Base-by-base conservation (phyloP, 2,888 invertebrate genomes). In the Oscheius sp. region DNA sequence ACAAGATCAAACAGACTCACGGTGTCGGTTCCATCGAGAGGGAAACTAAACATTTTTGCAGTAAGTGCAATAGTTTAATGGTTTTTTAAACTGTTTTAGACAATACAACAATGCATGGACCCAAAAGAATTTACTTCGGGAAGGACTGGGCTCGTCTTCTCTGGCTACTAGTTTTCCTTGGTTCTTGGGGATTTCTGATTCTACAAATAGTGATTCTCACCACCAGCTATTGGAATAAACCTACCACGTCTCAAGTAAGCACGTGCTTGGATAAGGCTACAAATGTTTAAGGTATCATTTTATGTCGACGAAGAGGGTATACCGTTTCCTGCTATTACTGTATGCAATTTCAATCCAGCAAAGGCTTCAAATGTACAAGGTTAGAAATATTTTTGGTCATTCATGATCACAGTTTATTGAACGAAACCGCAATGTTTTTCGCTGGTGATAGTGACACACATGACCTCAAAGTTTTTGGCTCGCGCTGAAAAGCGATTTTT, bases 21-120 rank as follows among this genome's bases (percentile, higher is more conserved):
- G 81, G 83, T 3, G 81, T 86, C 13, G 79, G 79, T 48, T 87
- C 87, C 32, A 75, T 83, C 9, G 68, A 75, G n/a, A 70, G 85
- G 2, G 87, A 87, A 59, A 85, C 86, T 13, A 79, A 86, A 50
- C 87, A 85, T 57, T 87, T 87, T 74, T 84, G 84, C 62, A 81
- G 86, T 86, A 29, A 63, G 70, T 73, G 47, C 13, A 55, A 32
- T 1, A 13, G 21, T 32, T 42, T 50, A 29, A 35, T 33, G 47
- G 1, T 65, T 65, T 32, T 62, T n/a, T 10, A 62, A 62, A 3
- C 37, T 48, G 29, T 75, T 81, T 29, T 66, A 87, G 87, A 85
- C n/a, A 84, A 84, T 9, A 85, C 88, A 11, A 85, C 88, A 32
- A 73, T 88, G 47, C 88, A 88, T 76, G 88, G 88, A 50, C 84